Evolutionary conservation across 2,888 invertebrate genomes (phyloP).

Genomic region (Selenia dentaria): DNA sequence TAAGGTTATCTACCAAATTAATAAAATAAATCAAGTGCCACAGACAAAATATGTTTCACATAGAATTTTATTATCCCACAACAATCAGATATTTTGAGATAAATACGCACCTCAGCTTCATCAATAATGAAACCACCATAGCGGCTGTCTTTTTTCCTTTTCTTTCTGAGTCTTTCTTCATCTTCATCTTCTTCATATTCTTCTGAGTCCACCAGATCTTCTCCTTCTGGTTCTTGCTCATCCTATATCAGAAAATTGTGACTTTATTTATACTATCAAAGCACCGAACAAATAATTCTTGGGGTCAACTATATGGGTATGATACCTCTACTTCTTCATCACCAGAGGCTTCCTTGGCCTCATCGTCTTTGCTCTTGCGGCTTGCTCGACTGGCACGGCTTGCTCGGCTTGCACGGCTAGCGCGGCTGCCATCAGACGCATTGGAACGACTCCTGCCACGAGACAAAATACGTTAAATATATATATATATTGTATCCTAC

Average conservation of each 20-base stretch:
- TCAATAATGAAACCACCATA: conserved; percentile 98
- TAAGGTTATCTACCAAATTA: too few species aligned
- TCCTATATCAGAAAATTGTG: conserved; percentile 59
- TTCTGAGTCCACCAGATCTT: conserved; percentile 90
- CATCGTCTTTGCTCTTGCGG: conserved; percentile 77
- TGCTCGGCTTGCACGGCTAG: conserved; percentile 57
- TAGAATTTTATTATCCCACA: too few species aligned
- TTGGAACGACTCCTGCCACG: conserved; percentile 69
- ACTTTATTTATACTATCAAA: too few species aligned
- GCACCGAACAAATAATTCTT: conserved; percentile 5
- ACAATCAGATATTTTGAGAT: too few species aligned
- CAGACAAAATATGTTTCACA: too few species aligned
- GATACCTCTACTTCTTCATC: conserved; percentile 87
- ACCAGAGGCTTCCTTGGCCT: conserved; percentile 88
- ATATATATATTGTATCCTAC: conserved; percentile 26
- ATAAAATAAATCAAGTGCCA: too few species aligned
- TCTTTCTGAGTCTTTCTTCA: conserved; percentile 91
- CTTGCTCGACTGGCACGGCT: conserved; percentile 58
- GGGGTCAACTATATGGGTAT: too few species aligned
- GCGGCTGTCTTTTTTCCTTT: conserved; percentile 92
- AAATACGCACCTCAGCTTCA: conserved; percentile 90
- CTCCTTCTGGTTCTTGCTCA: conserved; percentile 90
- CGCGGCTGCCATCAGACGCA: conserved; percentile 73
- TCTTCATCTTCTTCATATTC: conserved; percentile 95
- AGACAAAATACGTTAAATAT: conserved; percentile 23